Percentiles rank a stretch among this genome's conserved stretches.
Evolutionary conservation across 2,888 invertebrate species (phyloP).

Genomic region (Nudaria mundana): DNA sequence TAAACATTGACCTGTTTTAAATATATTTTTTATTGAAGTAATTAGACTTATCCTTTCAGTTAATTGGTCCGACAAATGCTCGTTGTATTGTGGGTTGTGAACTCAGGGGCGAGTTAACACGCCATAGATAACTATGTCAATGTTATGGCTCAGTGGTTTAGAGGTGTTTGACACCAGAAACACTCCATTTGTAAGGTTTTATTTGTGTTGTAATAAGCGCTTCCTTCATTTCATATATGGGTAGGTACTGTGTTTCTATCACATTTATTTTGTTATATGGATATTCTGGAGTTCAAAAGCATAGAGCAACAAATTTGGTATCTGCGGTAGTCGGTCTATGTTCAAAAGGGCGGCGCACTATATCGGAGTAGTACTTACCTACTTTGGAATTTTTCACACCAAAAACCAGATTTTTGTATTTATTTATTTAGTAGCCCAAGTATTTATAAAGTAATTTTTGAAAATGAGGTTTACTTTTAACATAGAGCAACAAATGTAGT

Average conservation of each 20-base stretch:
- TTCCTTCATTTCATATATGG: conserved; percentile 19
- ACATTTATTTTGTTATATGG: background rate
- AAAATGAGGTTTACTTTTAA: no score
- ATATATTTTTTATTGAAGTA: conserved; percentile 19
- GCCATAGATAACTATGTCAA: conserved; percentile 6
- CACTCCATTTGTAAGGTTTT: conserved; percentile 1
- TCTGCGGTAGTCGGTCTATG: no score
- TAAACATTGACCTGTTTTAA: conserved; percentile 32
- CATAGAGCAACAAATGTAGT: no score
- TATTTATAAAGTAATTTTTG: no score
- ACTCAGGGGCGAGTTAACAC: conserved; percentile 19
- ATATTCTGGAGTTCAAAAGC: no score
- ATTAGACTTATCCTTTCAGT: conserved; percentile 54
- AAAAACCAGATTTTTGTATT: no score
- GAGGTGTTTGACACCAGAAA: conserved; percentile 23
- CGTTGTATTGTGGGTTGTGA: conserved; percentile 24
- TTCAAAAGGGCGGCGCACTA: no score
- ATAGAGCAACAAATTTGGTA: no score
- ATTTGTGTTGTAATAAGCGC: conserved; percentile 12
- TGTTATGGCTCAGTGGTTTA: conserved; percentile 10
- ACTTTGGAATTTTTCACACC: no score
- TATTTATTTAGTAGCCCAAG: no score
- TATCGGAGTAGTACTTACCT: no score
- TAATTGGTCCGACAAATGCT: conserved; percentile 54
- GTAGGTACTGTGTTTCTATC: background rate